phyloP scores from a whole-genome alignment of 2,888 invertebrate genomes.

The Empis stercorea region DNA sequence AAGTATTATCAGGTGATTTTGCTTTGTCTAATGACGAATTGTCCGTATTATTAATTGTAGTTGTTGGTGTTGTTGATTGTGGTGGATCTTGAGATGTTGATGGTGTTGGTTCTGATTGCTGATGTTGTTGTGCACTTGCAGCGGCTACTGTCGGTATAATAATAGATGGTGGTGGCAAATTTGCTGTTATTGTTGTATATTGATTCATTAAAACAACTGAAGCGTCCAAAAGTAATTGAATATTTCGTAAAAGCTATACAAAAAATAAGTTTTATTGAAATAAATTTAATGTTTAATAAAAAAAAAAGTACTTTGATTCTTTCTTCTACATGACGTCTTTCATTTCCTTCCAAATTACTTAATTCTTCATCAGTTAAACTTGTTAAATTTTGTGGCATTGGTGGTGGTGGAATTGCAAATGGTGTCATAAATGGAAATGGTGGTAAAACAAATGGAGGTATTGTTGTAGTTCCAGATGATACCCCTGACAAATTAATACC shows the following conservation, averaged over 20 bases:
- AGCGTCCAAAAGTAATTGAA: slow-evolving; percentile 83
- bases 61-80: slow-evolving; percentile 7
- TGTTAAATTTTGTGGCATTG: slow-evolving; percentile 61
- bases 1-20: slow-evolving; percentile 8
- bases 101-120: slow-evolving; percentile 6
- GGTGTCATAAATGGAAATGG: slow-evolving; percentile 47
- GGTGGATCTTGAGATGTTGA: slow-evolving; percentile 1
- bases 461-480: slow-evolving; percentile 15
- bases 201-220: slow-evolving; percentile 91
- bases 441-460: slow-evolving; percentile 36
- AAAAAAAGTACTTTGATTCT: slow-evolving; percentile 55
- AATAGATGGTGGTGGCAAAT: slow-evolving; percentile 38
- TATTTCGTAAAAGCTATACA: slow-evolving; percentile 61
- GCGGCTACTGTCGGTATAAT: slow-evolving; percentile 14
- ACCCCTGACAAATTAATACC: slow-evolving; percentile 19
- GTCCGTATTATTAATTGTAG: slow-evolving; percentile 7
- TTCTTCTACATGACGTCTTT: slow-evolving; percentile 79
- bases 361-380: slow-evolving; percentile 73
- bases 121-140: slow-evolving; percentile 2
- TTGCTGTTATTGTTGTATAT: slow-evolving; percentile 60
- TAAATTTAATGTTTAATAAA: not conserved
- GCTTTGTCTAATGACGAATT: slow-evolving; percentile 17
- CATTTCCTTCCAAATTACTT: slow-evolving; percentile 74
- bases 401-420: slow-evolving; percentile 49
- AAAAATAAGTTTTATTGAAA: not conserved